These are phyloP conservation scores for Lobophora halterata DNA, from an alignment of 2,888 invertebrate species.

Conservation along the genomic window DNA sequence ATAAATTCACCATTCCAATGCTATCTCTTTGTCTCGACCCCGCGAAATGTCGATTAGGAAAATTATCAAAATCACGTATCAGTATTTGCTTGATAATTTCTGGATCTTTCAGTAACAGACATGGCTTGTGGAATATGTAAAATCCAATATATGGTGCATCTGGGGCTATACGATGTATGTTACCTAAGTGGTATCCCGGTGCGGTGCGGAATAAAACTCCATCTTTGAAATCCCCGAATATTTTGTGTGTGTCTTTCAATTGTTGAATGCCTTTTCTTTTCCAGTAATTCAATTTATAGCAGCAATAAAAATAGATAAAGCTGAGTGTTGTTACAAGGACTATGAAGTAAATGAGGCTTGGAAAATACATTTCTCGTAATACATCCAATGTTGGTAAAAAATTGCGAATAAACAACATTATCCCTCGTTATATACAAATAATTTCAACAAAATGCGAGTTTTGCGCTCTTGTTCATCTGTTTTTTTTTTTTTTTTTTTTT, in stretches of 20 bases:
- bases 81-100: constrained; percentile 35
- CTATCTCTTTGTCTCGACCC: constrained; percentile 35
- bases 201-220: constrained; percentile 35
- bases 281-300: constrained; percentile 29
- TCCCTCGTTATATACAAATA: too few relatives aligned
- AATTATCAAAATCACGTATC: constrained; percentile 32
- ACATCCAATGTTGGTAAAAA: too few relatives aligned
- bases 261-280: constrained; percentile 26
- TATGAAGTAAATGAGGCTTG: too few relatives aligned
- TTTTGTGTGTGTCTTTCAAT: constrained; percentile 18
- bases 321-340: neutral
- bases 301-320: constrained; percentile 15
- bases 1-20: constrained; percentile 37
- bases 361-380: too few relatives aligned
- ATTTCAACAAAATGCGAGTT: too few relatives aligned
- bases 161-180: constrained; percentile 10
- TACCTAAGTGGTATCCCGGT: constrained; percentile 35
- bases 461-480: too few relatives aligned
- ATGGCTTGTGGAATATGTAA: constrained; percentile 39
- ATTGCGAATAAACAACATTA: too few relatives aligned
- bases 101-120: constrained; percentile 34
- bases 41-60: constrained; percentile 34
- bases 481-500: too few relatives aligned
- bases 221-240: constrained; percentile 39
- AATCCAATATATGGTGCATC: constrained; percentile 33